phyloP scores from a whole-genome alignment of 2,888 invertebrate species.

The Trichogramma dendrolimi region DNA sequence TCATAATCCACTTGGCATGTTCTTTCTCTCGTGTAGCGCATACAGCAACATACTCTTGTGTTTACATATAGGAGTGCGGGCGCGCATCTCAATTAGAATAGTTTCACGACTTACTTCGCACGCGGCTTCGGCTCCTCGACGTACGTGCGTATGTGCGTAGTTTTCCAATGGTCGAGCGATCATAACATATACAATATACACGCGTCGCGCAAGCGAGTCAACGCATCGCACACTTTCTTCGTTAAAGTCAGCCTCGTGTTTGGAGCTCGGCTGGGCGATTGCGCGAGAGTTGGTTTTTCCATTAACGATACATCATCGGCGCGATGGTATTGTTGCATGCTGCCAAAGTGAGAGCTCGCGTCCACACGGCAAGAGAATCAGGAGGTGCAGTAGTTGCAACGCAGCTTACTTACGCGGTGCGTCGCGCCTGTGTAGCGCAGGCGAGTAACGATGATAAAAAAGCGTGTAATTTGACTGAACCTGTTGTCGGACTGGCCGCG shows the following conservation, averaged over 20 bases:
- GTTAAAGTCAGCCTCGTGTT: not conserved
- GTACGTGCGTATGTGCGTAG: conserved; percentile 17
- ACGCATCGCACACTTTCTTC: conserved; percentile 6
- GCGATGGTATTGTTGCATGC: not conserved
- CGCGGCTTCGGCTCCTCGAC: conserved; percentile 9
- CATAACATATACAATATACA: too few species aligned
- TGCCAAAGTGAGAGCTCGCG: not conserved
- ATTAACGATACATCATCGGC: conserved; percentile 5
- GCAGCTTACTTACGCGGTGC: too few species aligned
- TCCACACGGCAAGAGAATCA: not conserved
- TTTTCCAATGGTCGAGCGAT: not conserved
- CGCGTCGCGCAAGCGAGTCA: not conserved
- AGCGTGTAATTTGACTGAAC: conserved; percentile 1
- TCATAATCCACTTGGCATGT: too few species aligned
- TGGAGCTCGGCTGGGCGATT: too few species aligned
- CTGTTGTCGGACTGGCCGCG: not conserved
- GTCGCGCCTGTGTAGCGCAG: not conserved
- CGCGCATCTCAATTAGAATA: conserved; percentile 40
- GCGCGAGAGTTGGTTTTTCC: conserved; percentile 6
- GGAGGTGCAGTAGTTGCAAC: too few species aligned
- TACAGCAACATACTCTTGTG: too few species aligned
- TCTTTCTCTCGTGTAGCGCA: too few species aligned
- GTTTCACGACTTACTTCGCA: conserved; percentile 43
- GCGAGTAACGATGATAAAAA: conserved; percentile 1
- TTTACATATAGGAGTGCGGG: not conserved